Conservation (phyloP, 2,113 vertebrate genomes). For the Hylia prasina region DNA sequence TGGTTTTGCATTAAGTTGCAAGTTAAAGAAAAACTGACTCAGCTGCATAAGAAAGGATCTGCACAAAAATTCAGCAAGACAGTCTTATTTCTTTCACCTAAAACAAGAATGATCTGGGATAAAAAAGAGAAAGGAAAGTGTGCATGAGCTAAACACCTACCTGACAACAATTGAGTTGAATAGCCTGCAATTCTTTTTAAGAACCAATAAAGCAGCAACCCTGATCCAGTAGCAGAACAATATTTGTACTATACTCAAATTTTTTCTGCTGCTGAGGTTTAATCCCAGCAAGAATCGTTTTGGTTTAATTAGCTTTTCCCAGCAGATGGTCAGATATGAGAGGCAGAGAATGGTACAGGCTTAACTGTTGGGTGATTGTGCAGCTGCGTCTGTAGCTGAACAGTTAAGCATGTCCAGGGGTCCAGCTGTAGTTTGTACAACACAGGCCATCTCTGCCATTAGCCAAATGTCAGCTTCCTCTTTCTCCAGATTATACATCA, state of each 20-base stretch:
- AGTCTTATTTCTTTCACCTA: neutral
- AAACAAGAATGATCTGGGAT: neutral
- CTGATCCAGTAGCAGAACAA: neutral
- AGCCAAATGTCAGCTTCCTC: slow-evolving; percentile 5
- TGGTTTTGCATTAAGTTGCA: neutral
- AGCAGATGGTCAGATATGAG: slow-evolving; percentile 52
- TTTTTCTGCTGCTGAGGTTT: slow-evolving; percentile 30
- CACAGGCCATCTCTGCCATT: neutral
- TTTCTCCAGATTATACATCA: neutral
- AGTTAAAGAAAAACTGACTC: neutral
- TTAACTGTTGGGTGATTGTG: slow-evolving; percentile 43
- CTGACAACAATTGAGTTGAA: neutral
- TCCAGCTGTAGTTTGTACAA: slow-evolving; percentile 4
- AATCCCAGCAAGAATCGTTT: neutral
- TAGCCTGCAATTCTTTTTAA: neutral
- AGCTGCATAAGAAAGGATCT: neutral
- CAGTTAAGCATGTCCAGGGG: slow-evolving; percentile 8
- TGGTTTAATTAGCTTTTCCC: slow-evolving; percentile 47
- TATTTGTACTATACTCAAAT: slow-evolving; percentile 12
- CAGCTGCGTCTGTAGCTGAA: slow-evolving; percentile 45
- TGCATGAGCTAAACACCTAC: slow-evolving; percentile 3
- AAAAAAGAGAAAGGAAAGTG: neutral
- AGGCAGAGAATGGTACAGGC: slow-evolving; percentile 57
- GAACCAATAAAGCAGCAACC: neutral
- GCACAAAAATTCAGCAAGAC: neutral